Evolutionary conservation across 2,113 vertebrate genomes (phyloP).

Genomic region (Acrocephalus arundinaceus): DNA sequence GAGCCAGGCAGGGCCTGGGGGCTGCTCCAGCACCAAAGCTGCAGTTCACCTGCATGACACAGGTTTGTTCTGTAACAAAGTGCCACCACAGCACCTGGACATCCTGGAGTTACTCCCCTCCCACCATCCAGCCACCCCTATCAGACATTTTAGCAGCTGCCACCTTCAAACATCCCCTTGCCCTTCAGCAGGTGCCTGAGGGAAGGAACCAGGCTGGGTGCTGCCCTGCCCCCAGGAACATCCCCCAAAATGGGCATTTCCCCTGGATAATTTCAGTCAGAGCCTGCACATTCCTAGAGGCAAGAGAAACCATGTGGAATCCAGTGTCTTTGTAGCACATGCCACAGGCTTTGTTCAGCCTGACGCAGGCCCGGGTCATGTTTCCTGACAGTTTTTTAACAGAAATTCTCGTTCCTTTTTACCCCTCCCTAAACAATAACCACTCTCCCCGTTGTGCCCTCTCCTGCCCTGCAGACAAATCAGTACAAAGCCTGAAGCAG

Average conservation of each 20-base stretch:
- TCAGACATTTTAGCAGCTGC: not conserved
- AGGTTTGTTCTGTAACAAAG: rapidly evolving
- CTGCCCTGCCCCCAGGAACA: rapidly evolving
- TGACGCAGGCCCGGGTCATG: not conserved
- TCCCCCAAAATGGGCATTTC: rapidly evolving
- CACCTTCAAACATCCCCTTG: not conserved
- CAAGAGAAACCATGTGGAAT: not conserved
- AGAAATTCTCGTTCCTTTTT: not conserved
- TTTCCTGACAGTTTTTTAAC: not conserved
- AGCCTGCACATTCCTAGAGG: not conserved
- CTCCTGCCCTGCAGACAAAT: not conserved
- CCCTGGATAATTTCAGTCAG: not conserved
- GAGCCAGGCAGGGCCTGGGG: rapidly evolving
- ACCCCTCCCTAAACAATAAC: not conserved
- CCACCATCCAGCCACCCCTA: not conserved
- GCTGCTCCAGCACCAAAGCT: not conserved
- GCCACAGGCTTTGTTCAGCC: not conserved
- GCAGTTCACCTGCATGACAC: rapidly evolving
- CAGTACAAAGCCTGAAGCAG: not conserved
- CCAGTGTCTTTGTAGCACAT: not conserved
- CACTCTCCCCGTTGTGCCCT: not conserved
- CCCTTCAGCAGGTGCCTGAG: not conserved
- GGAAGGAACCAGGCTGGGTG: not conserved
- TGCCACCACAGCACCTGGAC: not conserved
- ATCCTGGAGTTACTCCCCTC: not conserved